phyloP scores from a whole-genome alignment of 2,797 vertebrate genomes.

The Cynodonichthys magdalenae region DNA sequence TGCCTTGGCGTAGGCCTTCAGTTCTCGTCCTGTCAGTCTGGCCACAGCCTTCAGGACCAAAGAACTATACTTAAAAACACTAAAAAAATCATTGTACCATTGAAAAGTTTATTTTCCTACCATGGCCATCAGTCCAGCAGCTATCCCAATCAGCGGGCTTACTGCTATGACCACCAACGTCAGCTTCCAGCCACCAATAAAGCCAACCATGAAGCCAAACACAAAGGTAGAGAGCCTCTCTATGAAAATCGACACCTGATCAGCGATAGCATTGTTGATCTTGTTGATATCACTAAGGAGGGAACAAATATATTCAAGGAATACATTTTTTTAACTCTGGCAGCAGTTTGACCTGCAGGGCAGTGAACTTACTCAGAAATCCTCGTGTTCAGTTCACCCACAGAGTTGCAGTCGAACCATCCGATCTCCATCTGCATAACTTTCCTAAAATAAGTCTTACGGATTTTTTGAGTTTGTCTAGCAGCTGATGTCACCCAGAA shows the following conservation, averaged over 20 bases:
- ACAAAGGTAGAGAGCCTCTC: slow-evolving; percentile 83
- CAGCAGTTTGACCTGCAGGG: slow-evolving; percentile 3
- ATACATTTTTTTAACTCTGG: slow-evolving; percentile 3
- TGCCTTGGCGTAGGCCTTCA: slow-evolving; percentile 83
- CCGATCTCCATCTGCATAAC: slow-evolving; percentile 87
- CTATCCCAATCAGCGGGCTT: slow-evolving; percentile 82
- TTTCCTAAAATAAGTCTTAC: slow-evolving; percentile 83
- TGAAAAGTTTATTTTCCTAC: slow-evolving; percentile 51
- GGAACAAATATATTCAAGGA: slow-evolving; percentile 8
- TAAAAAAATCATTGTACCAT: background rate
- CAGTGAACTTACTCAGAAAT: slow-evolving; percentile 82
- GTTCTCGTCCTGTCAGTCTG: slow-evolving; percentile 77
- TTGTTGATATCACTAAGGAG: slow-evolving; percentile 83
- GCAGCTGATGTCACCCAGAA: slow-evolving; percentile 83
- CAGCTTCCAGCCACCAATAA: slow-evolving; percentile 86
- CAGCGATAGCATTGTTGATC: slow-evolving; percentile 84
- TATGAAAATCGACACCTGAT: slow-evolving; percentile 83
- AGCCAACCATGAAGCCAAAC: slow-evolving; percentile 85
- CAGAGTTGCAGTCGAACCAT: slow-evolving; percentile 87
- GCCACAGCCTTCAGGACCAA: slow-evolving; percentile 73
- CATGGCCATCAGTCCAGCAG: slow-evolving; percentile 83
- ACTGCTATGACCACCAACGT: slow-evolving; percentile 84
- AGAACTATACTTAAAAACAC: background rate
- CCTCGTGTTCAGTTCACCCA: slow-evolving; percentile 86
- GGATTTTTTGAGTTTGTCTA: slow-evolving; percentile 78